These are phyloP conservation scores for Mastomys natalensis DNA, from an alignment of 2,113 vertebrate species.

Conservation along the genomic window DNA sequence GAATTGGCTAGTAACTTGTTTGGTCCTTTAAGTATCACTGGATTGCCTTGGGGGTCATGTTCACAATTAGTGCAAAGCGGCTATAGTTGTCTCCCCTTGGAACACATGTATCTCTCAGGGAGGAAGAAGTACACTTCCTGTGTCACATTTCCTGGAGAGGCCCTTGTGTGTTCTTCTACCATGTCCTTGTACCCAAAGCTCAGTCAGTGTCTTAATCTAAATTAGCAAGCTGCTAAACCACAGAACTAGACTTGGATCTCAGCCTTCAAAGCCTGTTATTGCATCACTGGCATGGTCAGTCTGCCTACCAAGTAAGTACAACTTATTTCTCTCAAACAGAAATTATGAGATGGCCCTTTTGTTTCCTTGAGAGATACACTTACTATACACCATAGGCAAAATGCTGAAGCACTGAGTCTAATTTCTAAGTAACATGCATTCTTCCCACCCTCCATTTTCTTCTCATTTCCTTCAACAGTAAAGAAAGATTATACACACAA, in stretches of 20 bases:
- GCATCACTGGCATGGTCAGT: neutral
- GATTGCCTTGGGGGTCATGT: too few relatives aligned
- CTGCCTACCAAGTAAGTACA: neutral
- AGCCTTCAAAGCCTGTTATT: neutral
- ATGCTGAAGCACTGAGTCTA: neutral
- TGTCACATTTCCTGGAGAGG: neutral
- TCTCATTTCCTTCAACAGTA: neutral
- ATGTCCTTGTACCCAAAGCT: neutral
- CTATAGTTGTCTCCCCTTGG: neutral
- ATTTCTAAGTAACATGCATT: neutral
- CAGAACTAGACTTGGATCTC: neutral
- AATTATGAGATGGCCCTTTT: neutral
- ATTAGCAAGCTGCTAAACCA: neutral
- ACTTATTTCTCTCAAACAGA: neutral
- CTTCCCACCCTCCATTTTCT: neutral
- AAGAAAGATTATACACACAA: neutral
- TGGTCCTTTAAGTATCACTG: too few relatives aligned
- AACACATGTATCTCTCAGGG: neutral
- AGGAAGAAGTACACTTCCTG: neutral
- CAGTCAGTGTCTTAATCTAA: neutral
- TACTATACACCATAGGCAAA: neutral
- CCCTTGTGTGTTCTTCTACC: neutral
- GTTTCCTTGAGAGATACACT: neutral
- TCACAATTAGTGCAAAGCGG: neutral
- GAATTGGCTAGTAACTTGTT: neutral